A percentile compares a stretch with the other conserved stretches of the same genome.
Evolutionary conservation across 2,888 invertebrate genomes (phyloP).

Genomic region (Rugalucina vietnamica): DNA sequence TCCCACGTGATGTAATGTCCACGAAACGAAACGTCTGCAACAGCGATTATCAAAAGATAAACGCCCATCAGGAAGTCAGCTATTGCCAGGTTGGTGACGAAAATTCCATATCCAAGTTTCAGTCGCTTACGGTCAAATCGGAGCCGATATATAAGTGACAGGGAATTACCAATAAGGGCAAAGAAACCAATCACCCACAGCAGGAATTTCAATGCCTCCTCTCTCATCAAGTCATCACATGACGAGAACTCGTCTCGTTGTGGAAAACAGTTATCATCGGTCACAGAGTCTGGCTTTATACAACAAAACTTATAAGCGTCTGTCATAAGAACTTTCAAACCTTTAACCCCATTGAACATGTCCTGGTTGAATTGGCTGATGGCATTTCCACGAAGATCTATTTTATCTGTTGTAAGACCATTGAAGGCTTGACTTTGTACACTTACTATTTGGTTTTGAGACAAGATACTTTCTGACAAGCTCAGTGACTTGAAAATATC

Average conservation of each 20-base stretch:
- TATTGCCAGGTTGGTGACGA: conserved; percentile 51
- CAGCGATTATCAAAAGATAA: conserved; percentile 57
- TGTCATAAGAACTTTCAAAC: too few relatives aligned
- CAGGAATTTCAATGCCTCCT: too few relatives aligned
- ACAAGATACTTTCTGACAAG: too few relatives aligned
- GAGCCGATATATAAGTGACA: too few relatives aligned
- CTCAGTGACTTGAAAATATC: too few relatives aligned
- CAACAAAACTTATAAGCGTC: neutral
- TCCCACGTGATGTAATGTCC: conserved; percentile 61
- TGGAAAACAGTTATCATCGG: neutral
- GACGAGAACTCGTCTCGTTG: neutral
- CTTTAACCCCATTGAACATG: too few relatives aligned
- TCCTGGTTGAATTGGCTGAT: neutral
- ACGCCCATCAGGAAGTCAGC: conserved; percentile 54
- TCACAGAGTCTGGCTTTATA: neutral
- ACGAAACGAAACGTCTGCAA: conserved; percentile 61
- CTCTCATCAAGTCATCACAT: neutral
- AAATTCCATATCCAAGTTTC: conserved; percentile 51
- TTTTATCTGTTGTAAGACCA: neutral
- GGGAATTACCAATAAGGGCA: too few relatives aligned
- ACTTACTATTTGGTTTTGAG: neutral
- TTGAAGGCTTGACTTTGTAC: neutral
- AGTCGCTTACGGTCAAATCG: conserved; percentile 6
- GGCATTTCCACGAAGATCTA: neutral
- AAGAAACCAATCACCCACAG: too few relatives aligned